Evolutionary conservation across 1,140 invertebrate species (phyloP).

Genomic region (Pseudomyrmex flavicornis): DNA sequence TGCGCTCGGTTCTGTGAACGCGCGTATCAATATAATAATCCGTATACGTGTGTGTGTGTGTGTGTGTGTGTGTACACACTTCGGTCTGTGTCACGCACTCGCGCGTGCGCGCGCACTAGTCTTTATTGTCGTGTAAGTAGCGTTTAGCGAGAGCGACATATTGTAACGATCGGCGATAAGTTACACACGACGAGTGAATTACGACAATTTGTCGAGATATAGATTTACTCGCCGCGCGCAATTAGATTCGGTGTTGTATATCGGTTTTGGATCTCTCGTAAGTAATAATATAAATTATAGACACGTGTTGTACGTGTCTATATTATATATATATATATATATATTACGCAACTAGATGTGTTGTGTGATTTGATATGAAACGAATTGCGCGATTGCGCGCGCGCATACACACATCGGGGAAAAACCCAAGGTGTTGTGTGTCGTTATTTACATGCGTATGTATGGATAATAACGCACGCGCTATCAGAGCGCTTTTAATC

Average conservation of each 20-base stretch:
- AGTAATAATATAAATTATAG: no score
- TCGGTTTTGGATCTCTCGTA: no score
- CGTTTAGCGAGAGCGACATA: slow-evolving; percentile 27
- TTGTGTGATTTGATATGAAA: no score
- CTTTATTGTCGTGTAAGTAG: neutral
- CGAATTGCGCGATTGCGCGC: no score
- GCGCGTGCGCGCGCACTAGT: neutral
- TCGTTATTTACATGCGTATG: slow-evolving; percentile 5
- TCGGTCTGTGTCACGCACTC: neutral
- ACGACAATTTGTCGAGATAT: neutral
- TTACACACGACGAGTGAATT: neutral
- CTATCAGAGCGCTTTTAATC: neutral
- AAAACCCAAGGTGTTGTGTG: neutral
- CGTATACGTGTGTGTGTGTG: neutral
- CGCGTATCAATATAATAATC: neutral
- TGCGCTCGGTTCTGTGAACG: no score
- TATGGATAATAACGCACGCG: slow-evolving; percentile 1
- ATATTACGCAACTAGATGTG: no score
- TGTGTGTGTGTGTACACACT: neutral
- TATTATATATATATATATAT: no score
- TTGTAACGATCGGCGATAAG: neutral
- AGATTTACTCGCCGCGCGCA: neutral
- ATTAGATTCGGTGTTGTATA: no score
- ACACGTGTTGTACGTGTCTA: no score
- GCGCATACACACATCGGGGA: neutral